These are phyloP conservation scores for Hydrolagus affinis DNA, from an alignment of 2,113 vertebrate genomes.

Conservation along the genomic window DNA sequence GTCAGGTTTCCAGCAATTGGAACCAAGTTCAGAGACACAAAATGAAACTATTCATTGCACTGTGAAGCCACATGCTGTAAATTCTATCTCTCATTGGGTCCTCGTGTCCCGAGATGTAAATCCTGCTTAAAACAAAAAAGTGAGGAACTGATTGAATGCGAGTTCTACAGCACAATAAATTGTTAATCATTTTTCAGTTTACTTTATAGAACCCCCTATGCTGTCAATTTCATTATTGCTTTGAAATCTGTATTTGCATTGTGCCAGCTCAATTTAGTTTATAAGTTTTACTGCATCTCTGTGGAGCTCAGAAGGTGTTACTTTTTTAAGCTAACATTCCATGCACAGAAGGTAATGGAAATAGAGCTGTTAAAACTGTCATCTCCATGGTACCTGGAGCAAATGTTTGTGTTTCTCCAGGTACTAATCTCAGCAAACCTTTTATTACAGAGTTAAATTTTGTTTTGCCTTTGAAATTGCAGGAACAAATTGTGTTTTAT, in stretches of 20 bases:
- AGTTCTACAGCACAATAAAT: neutral
- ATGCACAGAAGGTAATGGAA: neutral
- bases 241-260: neutral
- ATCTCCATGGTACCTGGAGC: neutral
- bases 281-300: neutral
- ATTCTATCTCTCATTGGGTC: neutral
- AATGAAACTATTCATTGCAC: neutral
- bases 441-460: neutral
- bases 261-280: neutral
- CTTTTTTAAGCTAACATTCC: neutral
- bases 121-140: neutral
- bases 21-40: neutral
- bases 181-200: neutral
- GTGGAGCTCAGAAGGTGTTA: neutral
- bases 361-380: neutral
- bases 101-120: neutral
- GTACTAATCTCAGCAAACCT: neutral
- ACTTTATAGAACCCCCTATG: neutral
- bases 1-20: neutral
- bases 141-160: neutral
- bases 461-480: constrained; percentile 6
- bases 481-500: neutral
- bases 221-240: neutral
- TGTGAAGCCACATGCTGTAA: neutral
- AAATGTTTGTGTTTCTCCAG: neutral